Evolutionary conservation across 1,140 invertebrate genomes (phyloP).

Genomic region (Pollicipes pollicipes): DNA sequence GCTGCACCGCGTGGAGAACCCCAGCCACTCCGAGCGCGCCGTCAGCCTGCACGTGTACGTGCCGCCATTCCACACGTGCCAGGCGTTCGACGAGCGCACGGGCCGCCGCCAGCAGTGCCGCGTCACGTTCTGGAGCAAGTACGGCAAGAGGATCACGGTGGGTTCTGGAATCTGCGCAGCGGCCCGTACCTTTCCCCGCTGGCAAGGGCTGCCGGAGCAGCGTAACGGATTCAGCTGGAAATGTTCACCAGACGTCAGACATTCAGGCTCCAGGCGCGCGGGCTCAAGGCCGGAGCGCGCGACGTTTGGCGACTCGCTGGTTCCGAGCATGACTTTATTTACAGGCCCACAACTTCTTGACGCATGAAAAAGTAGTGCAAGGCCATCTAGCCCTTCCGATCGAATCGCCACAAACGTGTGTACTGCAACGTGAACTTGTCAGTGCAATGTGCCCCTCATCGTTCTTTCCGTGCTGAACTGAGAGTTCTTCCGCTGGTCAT

Average conservation of each 20-base stretch:
- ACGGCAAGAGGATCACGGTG: constrained; percentile 33
- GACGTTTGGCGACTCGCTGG: background rate
- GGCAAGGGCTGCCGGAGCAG: background rate
- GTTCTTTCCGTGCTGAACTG: no score
- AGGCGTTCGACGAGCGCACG: constrained; percentile 74
- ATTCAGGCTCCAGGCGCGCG: no score
- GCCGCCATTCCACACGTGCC: constrained; percentile 76
- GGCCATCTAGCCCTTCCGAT: no score
- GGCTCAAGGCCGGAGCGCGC: background rate
- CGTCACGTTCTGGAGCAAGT: constrained; percentile 83
- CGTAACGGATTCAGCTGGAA: background rate
- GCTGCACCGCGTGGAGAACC: constrained; percentile 88
- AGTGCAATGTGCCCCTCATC: no score
- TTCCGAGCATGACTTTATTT: background rate
- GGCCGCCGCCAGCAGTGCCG: constrained; percentile 47
- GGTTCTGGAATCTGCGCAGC: constrained; percentile 4
- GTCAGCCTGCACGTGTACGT: constrained; percentile 91
- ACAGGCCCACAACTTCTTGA: no score
- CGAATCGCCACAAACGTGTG: no score
- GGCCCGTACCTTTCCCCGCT: background rate
- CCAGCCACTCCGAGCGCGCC: constrained; percentile 64
- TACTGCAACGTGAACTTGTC: no score
- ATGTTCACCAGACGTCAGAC: no score
- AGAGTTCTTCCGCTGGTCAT: no score
- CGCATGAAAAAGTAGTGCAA: no score